These are phyloP conservation scores for Motacilla alba DNA, from an alignment of 2,113 vertebrate genomes.

Conservation along the genomic window DNA sequence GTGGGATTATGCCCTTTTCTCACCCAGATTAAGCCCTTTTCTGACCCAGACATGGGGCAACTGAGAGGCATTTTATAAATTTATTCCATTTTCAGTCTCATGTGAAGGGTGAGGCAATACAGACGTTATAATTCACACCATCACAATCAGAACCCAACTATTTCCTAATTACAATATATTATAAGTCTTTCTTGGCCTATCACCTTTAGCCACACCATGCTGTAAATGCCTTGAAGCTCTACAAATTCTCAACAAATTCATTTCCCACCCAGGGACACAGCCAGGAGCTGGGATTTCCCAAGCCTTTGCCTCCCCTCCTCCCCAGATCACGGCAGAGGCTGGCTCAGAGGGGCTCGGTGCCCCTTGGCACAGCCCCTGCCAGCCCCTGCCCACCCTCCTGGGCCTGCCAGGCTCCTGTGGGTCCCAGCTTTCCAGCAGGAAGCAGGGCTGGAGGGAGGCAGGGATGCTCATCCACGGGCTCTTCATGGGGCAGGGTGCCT, in stretches of 20 bases:
- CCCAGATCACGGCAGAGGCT: not conserved
- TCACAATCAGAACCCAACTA: not conserved
- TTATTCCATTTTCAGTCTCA: not conserved
- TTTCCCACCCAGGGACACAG: not conserved
- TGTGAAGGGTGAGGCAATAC: not conserved
- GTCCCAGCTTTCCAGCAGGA: not conserved
- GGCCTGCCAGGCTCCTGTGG: accelerated
- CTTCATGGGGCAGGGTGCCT: accelerated
- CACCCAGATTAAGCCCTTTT: not conserved
- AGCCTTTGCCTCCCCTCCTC: not conserved
- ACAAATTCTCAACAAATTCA: not conserved
- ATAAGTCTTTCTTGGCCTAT: not conserved
- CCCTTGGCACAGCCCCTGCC: not conserved
- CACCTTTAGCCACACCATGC: not conserved
- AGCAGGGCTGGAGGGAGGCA: not conserved
- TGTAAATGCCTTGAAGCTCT: not conserved
- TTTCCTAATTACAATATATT: not conserved
- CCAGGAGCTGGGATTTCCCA: not conserved
- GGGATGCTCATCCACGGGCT: accelerated
- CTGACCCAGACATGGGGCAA: not conserved
- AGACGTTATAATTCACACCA: not conserved
- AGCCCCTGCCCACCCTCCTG: not conserved
- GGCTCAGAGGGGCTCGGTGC: not conserved
- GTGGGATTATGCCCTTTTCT: not conserved
- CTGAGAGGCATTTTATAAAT: not conserved